Base-by-base conservation (phyloP, 2,888 invertebrate species). In the Clanis bilineata region DNA sequence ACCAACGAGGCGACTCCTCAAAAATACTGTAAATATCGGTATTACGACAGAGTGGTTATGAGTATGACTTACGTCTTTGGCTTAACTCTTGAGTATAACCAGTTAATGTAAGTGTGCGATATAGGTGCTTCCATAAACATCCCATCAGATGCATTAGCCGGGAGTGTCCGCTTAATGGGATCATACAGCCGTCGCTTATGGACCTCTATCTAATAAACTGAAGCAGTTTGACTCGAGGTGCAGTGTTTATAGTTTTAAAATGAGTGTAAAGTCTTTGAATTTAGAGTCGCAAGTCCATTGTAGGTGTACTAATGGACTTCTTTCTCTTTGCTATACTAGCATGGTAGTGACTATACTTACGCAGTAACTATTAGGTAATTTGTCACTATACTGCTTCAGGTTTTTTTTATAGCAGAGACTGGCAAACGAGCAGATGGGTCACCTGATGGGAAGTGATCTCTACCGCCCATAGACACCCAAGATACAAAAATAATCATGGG, bases 151-250 rank as follows among this genome's bases (percentile, higher is more conserved):
- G 79, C 80, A 81, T 80, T 80, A 81, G 66, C 57, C 2, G 63
- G 65, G 68, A 79, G 77, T 73, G 81, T 70, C 69, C 58, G 36
- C 55, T 39, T 82, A 80, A 80, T 77, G 67, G 62, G 69, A 69
- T 71, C 70, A 72, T 66, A 58, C 41, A 25, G 65, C 68, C 58
- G 58, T 57, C 47, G 39, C 64, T 65, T 71, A 44, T 44, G 23
- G 12, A 47, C 28, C 51, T 38, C 39, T 39, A 74, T 70, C 68
- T 69, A 62, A 57, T 67, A 73, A 69, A 69, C 62, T 60, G 32
- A 57, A 57, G 61, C 64, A 62, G 62, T 66, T 63, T 7, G 56
- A 61, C 47, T 28, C 23, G 38, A 25, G 22, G 12, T n/a, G 15
- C 47, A 28, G 9, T n/a, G 51, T 15, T 23, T 18, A 45, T 45